phyloP scores from a whole-genome alignment of 64 coral and sea anemone genomes.

The Montipora sp. region DNA sequence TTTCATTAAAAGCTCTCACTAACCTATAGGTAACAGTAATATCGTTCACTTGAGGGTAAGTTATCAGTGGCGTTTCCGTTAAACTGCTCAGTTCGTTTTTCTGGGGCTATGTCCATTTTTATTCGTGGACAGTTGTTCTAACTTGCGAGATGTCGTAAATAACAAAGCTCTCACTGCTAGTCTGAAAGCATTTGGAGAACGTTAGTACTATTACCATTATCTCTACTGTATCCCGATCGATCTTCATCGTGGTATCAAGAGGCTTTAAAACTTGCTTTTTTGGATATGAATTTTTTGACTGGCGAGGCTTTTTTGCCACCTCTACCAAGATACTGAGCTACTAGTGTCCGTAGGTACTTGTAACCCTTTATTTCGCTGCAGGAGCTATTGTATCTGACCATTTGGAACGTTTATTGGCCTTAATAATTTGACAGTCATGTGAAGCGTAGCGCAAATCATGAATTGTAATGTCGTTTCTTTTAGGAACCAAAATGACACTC shows the following conservation, averaged over 20 bases:
- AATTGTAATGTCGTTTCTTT: not conserved
- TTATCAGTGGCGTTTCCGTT: not conserved
- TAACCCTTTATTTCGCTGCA: no score
- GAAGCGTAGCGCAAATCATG: no score
- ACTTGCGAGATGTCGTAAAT: not conserved
- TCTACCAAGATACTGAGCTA: no score
- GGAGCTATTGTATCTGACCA: no score
- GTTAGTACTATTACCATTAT: not conserved
- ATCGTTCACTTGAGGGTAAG: not conserved
- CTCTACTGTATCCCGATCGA: no score
- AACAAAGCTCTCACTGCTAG: not conserved
- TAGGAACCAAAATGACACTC: constrained; percentile 14
- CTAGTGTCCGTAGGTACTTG: no score
- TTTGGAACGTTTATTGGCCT: no score
- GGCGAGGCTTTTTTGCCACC: no score
- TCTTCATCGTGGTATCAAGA: no score
- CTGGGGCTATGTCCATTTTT: not conserved
- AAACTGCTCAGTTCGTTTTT: not conserved
- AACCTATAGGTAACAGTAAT: not conserved
- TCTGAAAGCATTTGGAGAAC: not conserved
- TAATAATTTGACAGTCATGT: no score
- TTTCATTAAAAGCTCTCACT: not conserved
- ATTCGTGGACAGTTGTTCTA: not conserved
- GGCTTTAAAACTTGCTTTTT: no score
- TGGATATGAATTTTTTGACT: no score